Conservation (phyloP, 2,113 vertebrate genomes). For the Pteropus alecto region DNA sequence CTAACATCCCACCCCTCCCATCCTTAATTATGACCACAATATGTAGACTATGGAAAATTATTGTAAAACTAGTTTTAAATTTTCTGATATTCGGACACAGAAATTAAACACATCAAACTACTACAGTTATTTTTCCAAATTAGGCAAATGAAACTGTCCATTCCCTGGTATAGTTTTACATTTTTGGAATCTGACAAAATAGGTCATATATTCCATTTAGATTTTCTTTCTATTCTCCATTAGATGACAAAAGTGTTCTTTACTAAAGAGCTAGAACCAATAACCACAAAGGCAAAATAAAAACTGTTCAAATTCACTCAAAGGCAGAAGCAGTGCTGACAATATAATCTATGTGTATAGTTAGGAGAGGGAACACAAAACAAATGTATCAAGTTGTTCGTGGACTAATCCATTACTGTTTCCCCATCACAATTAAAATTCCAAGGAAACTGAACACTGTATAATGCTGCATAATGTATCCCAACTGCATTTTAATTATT, state of each 20-base stretch:
- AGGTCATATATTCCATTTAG: constrained; percentile 26
- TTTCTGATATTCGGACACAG: neutral
- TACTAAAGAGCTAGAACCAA: neutral
- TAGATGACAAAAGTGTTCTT: neutral
- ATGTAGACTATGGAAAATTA: neutral
- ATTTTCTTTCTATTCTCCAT: neutral
- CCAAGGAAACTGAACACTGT: neutral
- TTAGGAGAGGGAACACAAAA: neutral
- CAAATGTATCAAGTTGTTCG: neutral
- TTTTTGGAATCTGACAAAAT: constrained; percentile 23
- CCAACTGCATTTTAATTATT: constrained; percentile 4
- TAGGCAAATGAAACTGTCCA: constrained; percentile 21
- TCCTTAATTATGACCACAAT: neutral
- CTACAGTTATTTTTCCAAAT: constrained; percentile 37
- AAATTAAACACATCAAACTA: neutral
- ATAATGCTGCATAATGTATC: neutral
- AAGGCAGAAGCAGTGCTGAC: neutral
- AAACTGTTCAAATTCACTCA: neutral
- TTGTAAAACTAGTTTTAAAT: neutral
- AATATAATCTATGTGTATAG: neutral
- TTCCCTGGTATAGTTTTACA: neutral
- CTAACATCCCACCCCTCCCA: neutral
- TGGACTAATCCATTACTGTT: neutral
- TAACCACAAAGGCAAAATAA: constrained; percentile 14
- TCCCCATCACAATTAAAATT: neutral